Percentiles rank a stretch among this genome's conserved stretches.
phyloP scores from a whole-genome alignment of 2,113 vertebrate species.

The Chauna torquata region DNA sequence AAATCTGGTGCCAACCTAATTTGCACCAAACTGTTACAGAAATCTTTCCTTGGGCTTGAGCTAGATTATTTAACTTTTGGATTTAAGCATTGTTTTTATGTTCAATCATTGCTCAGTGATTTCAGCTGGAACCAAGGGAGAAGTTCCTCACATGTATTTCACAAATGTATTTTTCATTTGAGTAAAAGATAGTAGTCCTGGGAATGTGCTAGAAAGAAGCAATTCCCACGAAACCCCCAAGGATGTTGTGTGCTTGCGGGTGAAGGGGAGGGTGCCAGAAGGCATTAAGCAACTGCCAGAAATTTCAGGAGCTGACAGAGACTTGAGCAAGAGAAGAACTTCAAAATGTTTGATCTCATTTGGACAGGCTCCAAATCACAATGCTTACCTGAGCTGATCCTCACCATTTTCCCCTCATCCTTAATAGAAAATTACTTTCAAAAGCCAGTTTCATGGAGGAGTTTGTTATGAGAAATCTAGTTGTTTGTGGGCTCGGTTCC shows the following conservation, averaged over 20 bases:
- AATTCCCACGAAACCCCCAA: not conserved
- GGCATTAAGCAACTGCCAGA: slow-evolving; percentile 17
- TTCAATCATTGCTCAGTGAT: not conserved
- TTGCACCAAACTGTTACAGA: slow-evolving; percentile 14
- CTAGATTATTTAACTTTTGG: slow-evolving; percentile 30
- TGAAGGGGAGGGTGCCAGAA: slow-evolving; percentile 18
- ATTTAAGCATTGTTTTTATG: not conserved
- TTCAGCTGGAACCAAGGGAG: slow-evolving; percentile 3
- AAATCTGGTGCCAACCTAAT: slow-evolving; percentile 14
- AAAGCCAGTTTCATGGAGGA: not conserved
- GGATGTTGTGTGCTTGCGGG: not conserved
- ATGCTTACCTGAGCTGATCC: slow-evolving; percentile 22
- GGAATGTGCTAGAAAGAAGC: not conserved
- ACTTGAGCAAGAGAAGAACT: not conserved
- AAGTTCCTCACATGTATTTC: not conserved
- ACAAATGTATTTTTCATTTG: not conserved
- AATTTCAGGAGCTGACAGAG: slow-evolving; percentile 7
- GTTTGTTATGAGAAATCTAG: not conserved
- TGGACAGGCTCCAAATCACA: not conserved
- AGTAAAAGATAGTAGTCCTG: not conserved
- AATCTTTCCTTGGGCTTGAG: not conserved
- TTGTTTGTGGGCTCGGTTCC: not conserved
- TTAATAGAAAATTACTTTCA: not conserved
- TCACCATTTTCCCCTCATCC: not conserved
- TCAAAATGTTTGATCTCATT: slow-evolving; percentile 14